Conservation (phyloP, 1,140 invertebrate species). For the Drosophila lini region DNA sequence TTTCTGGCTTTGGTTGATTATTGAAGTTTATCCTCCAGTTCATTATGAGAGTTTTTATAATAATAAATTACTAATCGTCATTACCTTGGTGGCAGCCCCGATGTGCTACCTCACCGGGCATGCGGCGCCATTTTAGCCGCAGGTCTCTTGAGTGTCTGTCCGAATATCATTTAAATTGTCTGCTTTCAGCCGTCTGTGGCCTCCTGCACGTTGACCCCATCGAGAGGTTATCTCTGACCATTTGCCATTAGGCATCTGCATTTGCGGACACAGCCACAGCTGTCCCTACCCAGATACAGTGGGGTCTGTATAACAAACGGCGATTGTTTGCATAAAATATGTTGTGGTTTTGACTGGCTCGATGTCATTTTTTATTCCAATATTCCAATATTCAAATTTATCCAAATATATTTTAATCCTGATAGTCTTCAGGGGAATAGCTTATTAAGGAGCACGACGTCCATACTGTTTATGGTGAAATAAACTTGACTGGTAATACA, state of each 20-base stretch:
- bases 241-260: slow-evolving; percentile 7
- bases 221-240: slow-evolving; percentile 2
- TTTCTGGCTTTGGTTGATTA: too few relatives aligned
- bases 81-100: neutral
- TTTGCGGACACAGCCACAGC: neutral
- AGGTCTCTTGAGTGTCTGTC: neutral
- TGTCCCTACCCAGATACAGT: neutral
- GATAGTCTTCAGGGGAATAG: too few relatives aligned
- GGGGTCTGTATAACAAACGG: neutral
- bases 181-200: neutral
- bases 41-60: neutral
- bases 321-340: too few relatives aligned
- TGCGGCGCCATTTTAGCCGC: neutral
- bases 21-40: too few relatives aligned
- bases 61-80: neutral
- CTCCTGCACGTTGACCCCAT: neutral
- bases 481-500: too few relatives aligned
- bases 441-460: too few relatives aligned
- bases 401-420: too few relatives aligned
- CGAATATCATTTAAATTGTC: slow-evolving; percentile 6
- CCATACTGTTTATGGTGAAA: too few relatives aligned
- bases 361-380: too few relatives aligned
- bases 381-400: too few relatives aligned
- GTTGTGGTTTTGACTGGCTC: too few relatives aligned
- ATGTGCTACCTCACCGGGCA: neutral